Percentiles rank a stretch among this genome's conserved stretches.
Conservation (phyloP, 2,888 invertebrate genomes). For the Sphecodes monilicornis region DNA sequence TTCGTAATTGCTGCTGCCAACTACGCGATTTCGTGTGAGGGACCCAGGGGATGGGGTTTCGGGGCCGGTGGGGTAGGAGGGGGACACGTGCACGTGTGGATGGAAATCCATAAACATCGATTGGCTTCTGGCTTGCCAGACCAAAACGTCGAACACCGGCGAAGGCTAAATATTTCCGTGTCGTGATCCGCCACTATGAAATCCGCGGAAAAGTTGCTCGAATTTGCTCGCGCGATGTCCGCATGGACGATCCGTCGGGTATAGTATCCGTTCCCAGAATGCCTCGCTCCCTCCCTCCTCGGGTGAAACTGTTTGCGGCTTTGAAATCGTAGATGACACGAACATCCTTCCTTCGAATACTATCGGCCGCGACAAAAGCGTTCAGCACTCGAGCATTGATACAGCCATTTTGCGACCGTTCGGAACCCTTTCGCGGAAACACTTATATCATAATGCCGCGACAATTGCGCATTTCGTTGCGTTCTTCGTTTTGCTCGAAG, state of each 20-base stretch:
- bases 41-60: slow-evolving; percentile 22
- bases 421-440: not conserved
- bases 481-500: not conserved
- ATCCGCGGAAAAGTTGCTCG: slow-evolving; percentile 29
- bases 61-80: not conserved
- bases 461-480: not conserved
- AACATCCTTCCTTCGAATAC: not conserved
- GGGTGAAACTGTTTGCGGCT: not conserved
- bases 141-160: slow-evolving; percentile 50
- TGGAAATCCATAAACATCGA: slow-evolving; percentile 82
- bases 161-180: slow-evolving; percentile 51
- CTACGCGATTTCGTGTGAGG: slow-evolving; percentile 80
- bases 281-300: not conserved
- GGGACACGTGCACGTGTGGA: slow-evolving; percentile 69
- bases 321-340: not conserved
- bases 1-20: slow-evolving; percentile 83
- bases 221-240: slow-evolving; percentile 23
- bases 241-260: not conserved
- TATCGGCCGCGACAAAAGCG: not conserved
- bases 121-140: slow-evolving; percentile 71
- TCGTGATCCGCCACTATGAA: slow-evolving; percentile 45
- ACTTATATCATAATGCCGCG: not conserved
- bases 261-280: slow-evolving; percentile 19
- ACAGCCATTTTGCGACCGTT: not conserved
- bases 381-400: slow-evolving; percentile 1